These are phyloP conservation scores for Daphoenositta chrysoptera DNA, from an alignment of 2,113 vertebrate genomes.

Conservation along the genomic window DNA sequence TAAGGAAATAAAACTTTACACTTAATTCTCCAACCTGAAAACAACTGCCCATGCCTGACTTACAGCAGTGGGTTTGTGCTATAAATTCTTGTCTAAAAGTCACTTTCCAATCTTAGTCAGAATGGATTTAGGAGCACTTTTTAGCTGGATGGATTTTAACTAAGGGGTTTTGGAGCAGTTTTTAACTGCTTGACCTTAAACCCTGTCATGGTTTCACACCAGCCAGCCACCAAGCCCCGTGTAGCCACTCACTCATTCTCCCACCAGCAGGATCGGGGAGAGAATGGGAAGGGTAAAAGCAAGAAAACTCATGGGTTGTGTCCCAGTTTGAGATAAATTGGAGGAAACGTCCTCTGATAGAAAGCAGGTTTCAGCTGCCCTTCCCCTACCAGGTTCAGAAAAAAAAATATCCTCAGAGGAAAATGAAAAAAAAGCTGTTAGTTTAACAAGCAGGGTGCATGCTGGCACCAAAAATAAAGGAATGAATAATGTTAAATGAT, in stretches of 20 bases:
- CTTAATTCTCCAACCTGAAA: not conserved
- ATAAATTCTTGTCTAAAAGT: not conserved
- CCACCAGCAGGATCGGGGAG: not conserved
- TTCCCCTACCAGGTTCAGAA: no score
- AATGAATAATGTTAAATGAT: no score
- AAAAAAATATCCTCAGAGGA: no score
- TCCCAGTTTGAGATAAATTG: no score
- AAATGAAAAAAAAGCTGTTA: no score
- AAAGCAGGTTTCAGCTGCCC: no score
- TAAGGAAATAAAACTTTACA: not conserved
- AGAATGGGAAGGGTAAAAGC: not conserved
- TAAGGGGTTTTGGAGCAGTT: no score
- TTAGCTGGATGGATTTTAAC: no score
- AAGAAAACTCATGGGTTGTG: not conserved
- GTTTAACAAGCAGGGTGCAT: no score
- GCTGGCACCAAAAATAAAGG: no score
- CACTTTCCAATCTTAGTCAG: not conserved
- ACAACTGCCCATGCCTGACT: not conserved
- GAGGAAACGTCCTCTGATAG: no score
- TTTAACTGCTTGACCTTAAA: not conserved
- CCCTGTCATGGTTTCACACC: not conserved
- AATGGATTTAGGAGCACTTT: no score
- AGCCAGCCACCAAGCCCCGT: not conserved
- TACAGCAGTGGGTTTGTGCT: not conserved
- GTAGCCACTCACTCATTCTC: not conserved